Evolutionary conservation across 2,888 invertebrate species (phyloP), one percentile per base, ranked within the genome.

Genomic region (Caenorhabditis panamensis): DNA sequence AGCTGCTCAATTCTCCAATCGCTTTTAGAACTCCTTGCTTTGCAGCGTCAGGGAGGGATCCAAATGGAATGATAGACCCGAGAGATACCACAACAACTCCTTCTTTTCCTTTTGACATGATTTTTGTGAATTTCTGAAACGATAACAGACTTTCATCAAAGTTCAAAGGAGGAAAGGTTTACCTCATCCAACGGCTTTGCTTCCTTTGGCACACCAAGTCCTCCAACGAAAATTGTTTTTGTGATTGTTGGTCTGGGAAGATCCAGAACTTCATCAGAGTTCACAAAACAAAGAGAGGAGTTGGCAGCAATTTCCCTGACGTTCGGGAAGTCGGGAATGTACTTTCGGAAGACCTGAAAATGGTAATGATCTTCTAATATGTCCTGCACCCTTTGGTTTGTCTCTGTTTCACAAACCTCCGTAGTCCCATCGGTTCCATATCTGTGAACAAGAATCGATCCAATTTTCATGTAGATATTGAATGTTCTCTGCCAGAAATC

Each of bases 401-500:
- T n/a, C n/a, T n/a, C n/a, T n/a, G n/a, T 36, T 4, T 6, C 24
- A n/a, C 31, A 20, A 36, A 85, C 84, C 47, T 82, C 66, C 0
- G 87, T 87, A 0, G 82, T 79, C 31, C 63, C 53, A 49, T 87
- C 83, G 20, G 85, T 84, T 1, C 87, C 87, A 31, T 77, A 84
- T 54, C 84, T 47, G 61, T 87, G 87, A 24, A 87, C 73, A 16
- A 68, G 28, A 26, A 87, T 82, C 2, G 85, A 56, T 18, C 84
- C 82, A n/a, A 88, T 28, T 54, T 88, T 82, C 87, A 86, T 88
- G 54, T 82, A 85, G 41, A 88, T 47, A 72, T 89, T 89, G 63
- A 79, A 77, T 2, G 79, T 62, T 49, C 89, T 66, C 41, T 89
- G 85, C 82, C 82, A 82, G 53, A 89, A 85, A 36, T 54, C 66